These are phyloP conservation scores for Xanthorhoe spadicearia DNA, from an alignment of 2,888 invertebrate genomes.

Conservation along the genomic window DNA sequence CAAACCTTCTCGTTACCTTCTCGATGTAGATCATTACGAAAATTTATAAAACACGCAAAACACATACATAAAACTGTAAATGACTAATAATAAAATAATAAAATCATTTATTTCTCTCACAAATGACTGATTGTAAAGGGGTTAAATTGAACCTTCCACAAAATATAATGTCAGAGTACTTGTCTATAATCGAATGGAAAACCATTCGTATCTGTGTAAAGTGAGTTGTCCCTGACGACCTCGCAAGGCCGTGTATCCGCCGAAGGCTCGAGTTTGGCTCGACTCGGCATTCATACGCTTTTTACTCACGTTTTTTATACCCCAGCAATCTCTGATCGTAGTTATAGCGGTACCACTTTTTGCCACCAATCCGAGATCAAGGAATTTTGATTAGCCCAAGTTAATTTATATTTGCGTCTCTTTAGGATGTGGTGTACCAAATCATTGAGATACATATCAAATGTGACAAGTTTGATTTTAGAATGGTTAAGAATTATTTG, in stretches of 20 bases:
- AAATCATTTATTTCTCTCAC: no score
- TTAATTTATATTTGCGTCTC: conserved; percentile 17
- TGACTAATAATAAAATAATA: no score
- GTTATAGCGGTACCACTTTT: conserved; percentile 53
- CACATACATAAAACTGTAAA: no score
- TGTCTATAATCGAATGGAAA: background rate
- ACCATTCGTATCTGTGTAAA: conserved; percentile 55
- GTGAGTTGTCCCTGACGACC: conserved; percentile 51
- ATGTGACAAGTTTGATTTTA: conserved; percentile 3
- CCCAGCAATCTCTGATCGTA: conserved; percentile 44
- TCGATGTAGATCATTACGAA: no score
- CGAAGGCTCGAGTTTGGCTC: conserved; percentile 33
- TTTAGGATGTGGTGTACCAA: conserved; percentile 21
- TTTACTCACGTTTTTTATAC: conserved; percentile 46
- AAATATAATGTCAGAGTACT: no score
- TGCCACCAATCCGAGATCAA: conserved; percentile 30
- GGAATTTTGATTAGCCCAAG: conserved; percentile 29
- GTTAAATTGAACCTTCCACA: no score
- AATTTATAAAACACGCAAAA: no score
- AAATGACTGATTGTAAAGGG: no score
- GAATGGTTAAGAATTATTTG: conserved; percentile 9
- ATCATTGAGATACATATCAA: conserved; percentile 4
- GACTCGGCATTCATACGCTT: conserved; percentile 36
- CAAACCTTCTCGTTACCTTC: no score
- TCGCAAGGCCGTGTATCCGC: conserved; percentile 72